Base-by-base conservation (phyloP, 2,797 vertebrate species). In the Sebastolobus altivelis region DNA sequence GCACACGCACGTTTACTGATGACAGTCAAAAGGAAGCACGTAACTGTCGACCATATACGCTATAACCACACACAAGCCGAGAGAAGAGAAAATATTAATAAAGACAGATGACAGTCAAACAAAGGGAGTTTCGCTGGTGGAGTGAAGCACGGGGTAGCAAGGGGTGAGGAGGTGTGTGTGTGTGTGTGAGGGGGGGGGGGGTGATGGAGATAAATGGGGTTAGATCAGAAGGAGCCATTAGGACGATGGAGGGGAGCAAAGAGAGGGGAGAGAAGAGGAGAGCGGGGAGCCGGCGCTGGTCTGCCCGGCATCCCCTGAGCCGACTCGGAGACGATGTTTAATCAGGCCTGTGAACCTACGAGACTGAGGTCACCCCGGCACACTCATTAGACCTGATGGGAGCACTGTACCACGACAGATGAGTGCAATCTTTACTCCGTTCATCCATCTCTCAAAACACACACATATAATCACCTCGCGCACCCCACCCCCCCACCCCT, bases 371-470 rank as follows among this genome's bases (percentile, higher is more conserved):
- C 95, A 94, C 86, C 90, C 65, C 84, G 62, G 82, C 88, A 87
- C 89, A 89, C 93, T 95, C 93, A 94, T 95, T 95, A 95, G 88
- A 90, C 91, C 87, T 92, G 91, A 94, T 94, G 93, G 93, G 94
- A 91, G 89, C 89, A 86, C 86, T 89, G 92, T 87, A 86, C 81
- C 89, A 89, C 85, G 87, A 93, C 94, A 92, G 91, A 95, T 90
- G 90, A 93, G 90, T 82, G 90, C 91, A 94, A 94, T 93, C 90
- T 92, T 93, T 92, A 91, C 90, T 89, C 89, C 55, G 81, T 90
- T 94, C 93, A 94, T 93, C 91, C 90, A 92, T 95, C 92, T 94
- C 90, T 92, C 90, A 93, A 93, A 93, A 94, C 88, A 93, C 93
- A 93, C 88, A 89, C 88, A 87, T 87, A 92, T 92, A 90, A 93